A percentile compares a stretch with the other conserved stretches of the same genome.
These are phyloP conservation scores for Chrysemys picta DNA, from an alignment of 2,113 vertebrate species.

Conservation along the genomic window DNA sequence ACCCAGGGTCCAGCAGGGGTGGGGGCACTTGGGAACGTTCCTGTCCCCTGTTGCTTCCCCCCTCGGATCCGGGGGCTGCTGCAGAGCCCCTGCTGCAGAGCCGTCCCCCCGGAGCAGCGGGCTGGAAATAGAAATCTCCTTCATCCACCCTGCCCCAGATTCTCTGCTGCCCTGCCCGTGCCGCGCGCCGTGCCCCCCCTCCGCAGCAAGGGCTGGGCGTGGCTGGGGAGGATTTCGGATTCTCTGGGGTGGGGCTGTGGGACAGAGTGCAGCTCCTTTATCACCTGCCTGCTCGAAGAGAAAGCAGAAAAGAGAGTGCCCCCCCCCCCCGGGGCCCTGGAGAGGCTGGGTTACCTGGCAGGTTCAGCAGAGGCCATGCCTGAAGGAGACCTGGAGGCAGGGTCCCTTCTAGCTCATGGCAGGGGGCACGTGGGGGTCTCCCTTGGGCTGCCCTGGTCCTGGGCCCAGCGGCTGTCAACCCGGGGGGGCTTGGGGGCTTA, in stretches of 20 bases:
- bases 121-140: background rate
- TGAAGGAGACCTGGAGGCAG: too few species aligned
- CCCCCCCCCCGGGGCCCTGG: too few species aligned
- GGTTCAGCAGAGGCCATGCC: too few species aligned
- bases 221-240: too few species aligned
- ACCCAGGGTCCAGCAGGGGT: fast-evolving
- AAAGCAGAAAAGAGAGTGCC: background rate
- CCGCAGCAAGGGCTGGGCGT: fast-evolving
- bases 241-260: too few species aligned
- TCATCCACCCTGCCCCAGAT: background rate
- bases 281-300: background rate
- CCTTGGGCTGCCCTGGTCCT: too few species aligned
- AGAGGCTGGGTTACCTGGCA: too few species aligned
- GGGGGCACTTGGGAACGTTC: background rate
- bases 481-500: too few species aligned
- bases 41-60: background rate
- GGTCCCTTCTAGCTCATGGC: too few species aligned
- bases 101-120: background rate
- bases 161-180: too few species aligned
- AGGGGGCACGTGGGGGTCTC: too few species aligned
- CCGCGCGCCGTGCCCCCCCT: too few species aligned
- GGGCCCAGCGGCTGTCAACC: background rate
- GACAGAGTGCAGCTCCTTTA: background rate
- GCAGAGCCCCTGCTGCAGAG: background rate
- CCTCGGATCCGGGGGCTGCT: background rate